Percentiles rank a stretch among this genome's conserved stretches.
Conservation (phyloP, 2,888 invertebrate genomes). For the Platypus cylindrus region DNA sequence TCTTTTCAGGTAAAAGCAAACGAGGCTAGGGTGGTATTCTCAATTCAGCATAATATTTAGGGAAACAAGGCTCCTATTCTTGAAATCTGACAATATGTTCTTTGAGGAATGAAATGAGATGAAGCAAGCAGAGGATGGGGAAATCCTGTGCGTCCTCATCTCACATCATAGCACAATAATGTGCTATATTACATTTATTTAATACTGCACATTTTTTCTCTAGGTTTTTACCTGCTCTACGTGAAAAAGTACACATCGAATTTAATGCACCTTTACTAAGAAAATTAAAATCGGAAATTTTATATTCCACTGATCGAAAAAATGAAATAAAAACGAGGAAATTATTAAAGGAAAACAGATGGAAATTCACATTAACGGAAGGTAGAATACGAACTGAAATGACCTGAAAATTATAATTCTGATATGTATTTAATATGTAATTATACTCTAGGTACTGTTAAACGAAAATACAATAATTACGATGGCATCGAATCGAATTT, state of each 20-base stretch:
- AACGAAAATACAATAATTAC: conserved; percentile 29
- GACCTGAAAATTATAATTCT: background rate
- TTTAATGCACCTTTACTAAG: conserved; percentile 42
- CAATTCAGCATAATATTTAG: too few relatives aligned
- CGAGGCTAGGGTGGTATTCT: too few relatives aligned
- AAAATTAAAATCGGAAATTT: conserved; percentile 31
- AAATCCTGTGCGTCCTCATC: too few relatives aligned
- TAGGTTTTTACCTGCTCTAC: conserved; percentile 50
- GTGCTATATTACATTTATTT: too few relatives aligned
- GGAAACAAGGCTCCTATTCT: too few relatives aligned
- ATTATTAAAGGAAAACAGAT: conserved; percentile 17
- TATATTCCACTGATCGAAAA: conserved; percentile 31
- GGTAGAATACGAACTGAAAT: too few relatives aligned
- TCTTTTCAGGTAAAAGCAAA: too few relatives aligned
- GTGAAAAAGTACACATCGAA: conserved; percentile 51
- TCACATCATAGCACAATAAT: too few relatives aligned
- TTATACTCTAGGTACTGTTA: conserved; percentile 19
- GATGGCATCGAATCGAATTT: conserved; percentile 15
- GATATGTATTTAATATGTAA: background rate
- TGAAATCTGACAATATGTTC: too few relatives aligned
- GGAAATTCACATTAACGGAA: conserved; percentile 30
- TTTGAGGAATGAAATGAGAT: too few relatives aligned
- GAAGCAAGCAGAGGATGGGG: too few relatives aligned
- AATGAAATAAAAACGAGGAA: conserved; percentile 22
- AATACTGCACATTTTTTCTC: too few relatives aligned